A percentile compares a stretch with the other conserved stretches of the same genome.
Evolutionary conservation across 2,797 vertebrate species (phyloP).

Genomic region (Rhincodon typus): DNA sequence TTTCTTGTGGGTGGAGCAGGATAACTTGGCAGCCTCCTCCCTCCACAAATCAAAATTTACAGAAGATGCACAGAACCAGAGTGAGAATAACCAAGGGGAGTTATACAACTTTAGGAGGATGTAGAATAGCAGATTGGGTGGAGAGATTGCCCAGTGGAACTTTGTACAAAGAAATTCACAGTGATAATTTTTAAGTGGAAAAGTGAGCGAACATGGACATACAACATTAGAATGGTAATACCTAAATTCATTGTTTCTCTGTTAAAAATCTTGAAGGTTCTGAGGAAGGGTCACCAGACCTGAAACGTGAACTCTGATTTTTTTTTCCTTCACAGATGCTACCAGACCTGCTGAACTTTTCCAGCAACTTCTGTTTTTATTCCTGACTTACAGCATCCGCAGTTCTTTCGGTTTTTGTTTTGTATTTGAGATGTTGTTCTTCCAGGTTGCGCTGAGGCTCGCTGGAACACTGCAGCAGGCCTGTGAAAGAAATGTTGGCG

Average conservation of each 20-base stretch:
- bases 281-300: too few relatives aligned
- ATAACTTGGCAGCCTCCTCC: background rate
- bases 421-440: too few relatives aligned
- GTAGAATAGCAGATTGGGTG: background rate
- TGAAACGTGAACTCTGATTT: too few relatives aligned
- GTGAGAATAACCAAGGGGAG: background rate
- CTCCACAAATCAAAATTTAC: background rate
- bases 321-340: too few relatives aligned
- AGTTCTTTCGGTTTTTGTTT: too few relatives aligned
- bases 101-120: background rate
- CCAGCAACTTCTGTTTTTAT: too few relatives aligned
- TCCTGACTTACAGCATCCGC: too few relatives aligned
- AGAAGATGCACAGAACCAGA: background rate
- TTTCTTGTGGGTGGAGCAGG: background rate
- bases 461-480: too few relatives aligned
- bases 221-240: background rate
- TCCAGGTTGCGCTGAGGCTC: too few relatives aligned
- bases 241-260: background rate
- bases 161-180: background rate
- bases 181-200: background rate
- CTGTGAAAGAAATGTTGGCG: too few relatives aligned
- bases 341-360: too few relatives aligned
- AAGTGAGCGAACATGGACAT: background rate
- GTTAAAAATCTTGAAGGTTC: background rate
- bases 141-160: background rate